Base-by-base conservation (phyloP, 2,797 vertebrate genomes). In the Setipinna tenuifilis region DNA sequence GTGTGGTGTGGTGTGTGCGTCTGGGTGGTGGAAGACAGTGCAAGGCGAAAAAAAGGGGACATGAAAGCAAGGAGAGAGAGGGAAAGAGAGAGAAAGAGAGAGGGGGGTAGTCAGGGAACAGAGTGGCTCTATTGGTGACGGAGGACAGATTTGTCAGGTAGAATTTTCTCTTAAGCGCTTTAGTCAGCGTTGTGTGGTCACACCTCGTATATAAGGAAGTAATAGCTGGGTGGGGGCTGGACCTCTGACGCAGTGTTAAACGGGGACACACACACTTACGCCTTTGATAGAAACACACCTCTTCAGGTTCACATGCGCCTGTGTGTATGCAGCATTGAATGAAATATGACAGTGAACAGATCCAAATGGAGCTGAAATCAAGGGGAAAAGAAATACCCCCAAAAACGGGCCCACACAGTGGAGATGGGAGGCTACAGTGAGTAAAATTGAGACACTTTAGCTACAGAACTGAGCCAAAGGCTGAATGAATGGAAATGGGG, bases 381-480 rank as follows among this genome's bases (percentile, higher is more conserved):
- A 78, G 71, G 35, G 71, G 65, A 71, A 71, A 71, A 2, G 28
- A 31, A 71, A 11, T 28, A 71, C 25, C 65, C 23, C 50, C 50
- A 54, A 54, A 71, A 31, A 71, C 65, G 2, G 65, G 61, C 61
- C 7, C 61, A 62, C 21, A n/a, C 11, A 14, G 25, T 3, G 9
- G 28, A 71, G 65, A 71, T 71, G 65, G 65, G 12, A 31, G 28
- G 16, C 65, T 28, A 25, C 65, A 71, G 65, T 71, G 65, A 71
- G 25, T 71, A 19, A 78, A 78, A 44, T 44, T 31, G n/a, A 31
- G 46, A 84, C 62, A 85, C 81, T 87, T 19, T 85, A 62, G 44
- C 81, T 61, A 75, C 83, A 85, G 11, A 78, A 80, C 71, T 46
- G 83, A 84, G 85, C 82, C 48, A 75, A 83, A 83, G 65, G 28